A percentile compares a stretch with the other conserved stretches of the same genome.
These are phyloP conservation scores for Elanus axillaris DNA, from an alignment of 2,113 vertebrate species.

Conservation along the genomic window DNA sequence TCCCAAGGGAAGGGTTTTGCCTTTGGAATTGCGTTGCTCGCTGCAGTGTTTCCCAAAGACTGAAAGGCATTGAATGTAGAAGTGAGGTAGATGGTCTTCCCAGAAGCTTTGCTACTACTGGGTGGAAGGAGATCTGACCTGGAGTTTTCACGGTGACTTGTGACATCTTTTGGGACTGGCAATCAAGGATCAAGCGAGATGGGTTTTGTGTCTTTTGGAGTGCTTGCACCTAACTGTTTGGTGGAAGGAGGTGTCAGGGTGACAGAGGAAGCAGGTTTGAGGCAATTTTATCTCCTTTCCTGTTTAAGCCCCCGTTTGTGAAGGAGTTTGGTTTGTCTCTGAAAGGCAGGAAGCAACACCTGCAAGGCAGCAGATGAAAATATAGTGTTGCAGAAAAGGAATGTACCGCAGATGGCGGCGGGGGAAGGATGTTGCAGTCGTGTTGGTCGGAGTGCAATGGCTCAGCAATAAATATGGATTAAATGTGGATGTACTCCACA, in stretches of 20 bases:
- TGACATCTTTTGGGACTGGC: not conserved
- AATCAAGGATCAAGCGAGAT: not conserved
- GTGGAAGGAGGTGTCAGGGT: not conserved
- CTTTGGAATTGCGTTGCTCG: not conserved
- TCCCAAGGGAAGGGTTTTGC: not conserved
- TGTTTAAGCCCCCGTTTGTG: conserved; percentile 7
- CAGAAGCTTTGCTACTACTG: not conserved
- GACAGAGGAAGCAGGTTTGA: not conserved
- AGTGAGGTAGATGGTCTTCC: conserved; percentile 18
- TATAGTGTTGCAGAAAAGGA: not conserved
- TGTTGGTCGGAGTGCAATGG: not conserved
- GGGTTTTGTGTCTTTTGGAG: not conserved
- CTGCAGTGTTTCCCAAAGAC: not conserved
- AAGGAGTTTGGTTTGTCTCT: conserved; percentile 21
- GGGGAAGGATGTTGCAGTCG: not conserved
- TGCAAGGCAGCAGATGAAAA: conserved; percentile 47
- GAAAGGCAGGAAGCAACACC: conserved; percentile 41
- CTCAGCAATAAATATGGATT: not conserved
- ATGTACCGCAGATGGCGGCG: not conserved
- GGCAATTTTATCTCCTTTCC: conserved; percentile 21
- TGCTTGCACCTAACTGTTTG: not conserved
- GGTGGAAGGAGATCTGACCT: not conserved
- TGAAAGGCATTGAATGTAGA: not conserved
- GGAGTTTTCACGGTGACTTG: not conserved
- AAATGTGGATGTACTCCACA: not conserved